These are phyloP conservation scores for Mus musculus DNA, from an alignment of 2,113 vertebrate species.

Conservation along the genomic window GRCm39 chr10:3461001-3461500, in stretches of 20 bases:
- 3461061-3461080: slow-evolving; percentile 6
- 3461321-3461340: background rate
- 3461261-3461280: background rate
- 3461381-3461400: background rate
- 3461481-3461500: background rate
- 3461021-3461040: slow-evolving; percentile 15
- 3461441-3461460: background rate
- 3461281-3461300: background rate
- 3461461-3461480: background rate
- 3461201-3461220: background rate
- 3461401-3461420: background rate
- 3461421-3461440: background rate
- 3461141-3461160: background rate
- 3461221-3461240: background rate
- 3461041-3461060: background rate
- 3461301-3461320: background rate
- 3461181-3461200: background rate
- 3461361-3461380: no score
- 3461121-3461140: background rate
- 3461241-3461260: accelerated
- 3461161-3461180: background rate
- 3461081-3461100: background rate
- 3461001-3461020: background rate
- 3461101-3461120: background rate
- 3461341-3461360: background rate